Base-by-base conservation (phyloP, 2,888 invertebrate species). In the Morinoia aosen region DNA sequence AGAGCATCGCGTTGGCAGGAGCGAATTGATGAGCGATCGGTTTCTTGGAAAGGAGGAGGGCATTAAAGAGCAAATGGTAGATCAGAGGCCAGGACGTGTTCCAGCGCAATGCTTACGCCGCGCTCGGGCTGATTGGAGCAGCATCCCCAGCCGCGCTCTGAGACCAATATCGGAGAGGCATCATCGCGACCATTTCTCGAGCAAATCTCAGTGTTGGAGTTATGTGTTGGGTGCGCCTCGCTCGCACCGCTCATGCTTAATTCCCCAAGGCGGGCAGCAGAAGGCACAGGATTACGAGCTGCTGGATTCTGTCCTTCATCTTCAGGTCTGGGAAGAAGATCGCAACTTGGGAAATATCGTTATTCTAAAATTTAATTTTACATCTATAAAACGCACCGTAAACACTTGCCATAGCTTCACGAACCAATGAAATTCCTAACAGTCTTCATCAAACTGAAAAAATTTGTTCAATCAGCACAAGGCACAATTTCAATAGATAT, bases 41-140 rank as follows among this genome's bases (percentile, higher is more conserved):
- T 33, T 93, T 19, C 58, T 93, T 93, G 33, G 14, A 48, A 57
- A 33, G 33, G 25, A 56, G 57, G 48, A 93, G 56, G 58, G 57
- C 93, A 93, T 93, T 93, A 93, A 93, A 93, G 57, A 33, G 25
- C 93, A 33, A 93, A 93, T 93, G 56, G 93, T 19, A 93, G 93
- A 93, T 93, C 93, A 93, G 93, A 93, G 91, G 93, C 93, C 56
- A 33, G 56, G 14, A 19, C n/a, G n/a, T 57, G 93, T 48, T 93
- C 93, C 93, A 93, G 93, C 57, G 93, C 93, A 93, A 93, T 58
- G 93, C 93, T 93, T 57, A 93, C 16, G 93, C 58, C 93, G 12
- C 19, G 56, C 93, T 93, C 25, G 33, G 93, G 12, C 93, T 93
- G 93, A 93, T 93, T 93, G 58, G 57, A 93, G 12, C 12, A 57